These are phyloP conservation scores for Notolepis coatsorum DNA, from an alignment of 2,797 vertebrate species.

Conservation along the genomic window DNA sequence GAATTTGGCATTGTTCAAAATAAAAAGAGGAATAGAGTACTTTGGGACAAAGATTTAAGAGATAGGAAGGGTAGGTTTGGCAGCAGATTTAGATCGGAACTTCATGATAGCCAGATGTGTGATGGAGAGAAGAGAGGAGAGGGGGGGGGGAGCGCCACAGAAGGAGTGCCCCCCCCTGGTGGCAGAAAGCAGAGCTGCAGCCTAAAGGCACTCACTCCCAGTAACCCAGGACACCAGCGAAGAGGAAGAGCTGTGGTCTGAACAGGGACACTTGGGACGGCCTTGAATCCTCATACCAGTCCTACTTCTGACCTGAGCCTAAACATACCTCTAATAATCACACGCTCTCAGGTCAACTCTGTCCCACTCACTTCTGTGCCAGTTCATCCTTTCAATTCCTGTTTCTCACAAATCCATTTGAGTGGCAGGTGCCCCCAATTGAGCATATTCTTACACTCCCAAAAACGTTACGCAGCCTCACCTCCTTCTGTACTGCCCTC, in stretches of 20 bases:
- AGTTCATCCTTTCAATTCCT: background rate
- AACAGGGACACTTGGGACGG: slow-evolving; percentile 40
- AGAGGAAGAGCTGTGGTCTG: slow-evolving; percentile 57
- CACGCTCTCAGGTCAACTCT: too few species aligned
- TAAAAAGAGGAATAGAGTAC: slow-evolving; percentile 55
- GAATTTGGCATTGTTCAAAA: slow-evolving; percentile 62
- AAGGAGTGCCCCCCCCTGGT: slow-evolving; percentile 62
- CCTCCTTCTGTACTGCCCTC: background rate
- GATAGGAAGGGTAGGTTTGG: slow-evolving; percentile 56
- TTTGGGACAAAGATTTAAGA: slow-evolving; percentile 54
- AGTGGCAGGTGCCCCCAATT: too few species aligned
- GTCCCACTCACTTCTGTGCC: background rate
- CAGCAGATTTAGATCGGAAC: slow-evolving; percentile 60
- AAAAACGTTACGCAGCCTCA: background rate
- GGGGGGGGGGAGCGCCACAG: slow-evolving; percentile 63
- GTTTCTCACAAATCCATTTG: background rate
- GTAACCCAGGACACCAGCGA: slow-evolving; percentile 79
- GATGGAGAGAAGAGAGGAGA: slow-evolving; percentile 59
- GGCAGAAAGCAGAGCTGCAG: slow-evolving; percentile 76
- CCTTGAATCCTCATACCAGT: slow-evolving; percentile 3
- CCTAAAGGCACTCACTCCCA: slow-evolving; percentile 75
- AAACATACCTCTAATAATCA: too few species aligned
- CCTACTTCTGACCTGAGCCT: background rate
- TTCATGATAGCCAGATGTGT: slow-evolving; percentile 66
- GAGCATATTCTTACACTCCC: background rate